A percentile compares a stretch with the other conserved stretches of the same genome.
phyloP scores from a whole-genome alignment of 2,797 vertebrate species.

The Chromis chromis region DNA sequence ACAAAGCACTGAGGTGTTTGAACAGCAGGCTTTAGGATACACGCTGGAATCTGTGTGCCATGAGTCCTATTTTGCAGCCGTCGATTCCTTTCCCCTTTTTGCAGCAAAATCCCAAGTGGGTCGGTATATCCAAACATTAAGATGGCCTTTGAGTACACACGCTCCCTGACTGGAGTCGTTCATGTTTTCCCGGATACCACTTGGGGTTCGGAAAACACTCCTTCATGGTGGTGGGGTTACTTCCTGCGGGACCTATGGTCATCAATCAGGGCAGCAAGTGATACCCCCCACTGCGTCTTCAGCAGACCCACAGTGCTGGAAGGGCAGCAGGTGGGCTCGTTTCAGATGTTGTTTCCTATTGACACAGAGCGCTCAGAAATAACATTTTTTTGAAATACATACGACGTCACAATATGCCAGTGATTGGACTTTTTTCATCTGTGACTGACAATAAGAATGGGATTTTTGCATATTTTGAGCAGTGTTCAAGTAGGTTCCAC shows the following conservation, averaged over 20 bases:
- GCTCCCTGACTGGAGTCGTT: slow-evolving; percentile 74
- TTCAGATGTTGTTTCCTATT: slow-evolving; percentile 51
- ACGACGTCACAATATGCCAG: neutral
- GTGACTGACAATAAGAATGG: neutral
- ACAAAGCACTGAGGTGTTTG: slow-evolving; percentile 15
- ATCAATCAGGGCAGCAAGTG: slow-evolving; percentile 83
- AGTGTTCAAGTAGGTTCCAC: neutral
- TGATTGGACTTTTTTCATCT: neutral
- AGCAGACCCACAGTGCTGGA: slow-evolving; percentile 67
- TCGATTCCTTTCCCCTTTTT: slow-evolving; percentile 55
- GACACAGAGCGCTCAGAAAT: slow-evolving; percentile 27
- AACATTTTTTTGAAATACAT: slow-evolving; percentile 30
- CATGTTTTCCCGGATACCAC: slow-evolving; percentile 85
- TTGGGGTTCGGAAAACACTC: slow-evolving; percentile 84
- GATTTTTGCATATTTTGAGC: neutral
- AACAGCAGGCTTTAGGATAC: slow-evolving; percentile 12
- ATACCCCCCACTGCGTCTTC: slow-evolving; percentile 75
- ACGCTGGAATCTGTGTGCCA: slow-evolving; percentile 31
- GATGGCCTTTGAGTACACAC: slow-evolving; percentile 76
- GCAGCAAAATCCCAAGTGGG: slow-evolving; percentile 63
- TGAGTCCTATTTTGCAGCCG: slow-evolving; percentile 48
- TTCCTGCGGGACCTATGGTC: slow-evolving; percentile 82
- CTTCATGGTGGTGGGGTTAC: slow-evolving; percentile 85
- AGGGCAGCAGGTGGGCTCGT: slow-evolving; percentile 76
- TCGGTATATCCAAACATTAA: slow-evolving; percentile 78